Evolutionary conservation across 64 coral and sea anemone genomes (phyloP).

Genomic region (Platygyra sinensis): DNA sequence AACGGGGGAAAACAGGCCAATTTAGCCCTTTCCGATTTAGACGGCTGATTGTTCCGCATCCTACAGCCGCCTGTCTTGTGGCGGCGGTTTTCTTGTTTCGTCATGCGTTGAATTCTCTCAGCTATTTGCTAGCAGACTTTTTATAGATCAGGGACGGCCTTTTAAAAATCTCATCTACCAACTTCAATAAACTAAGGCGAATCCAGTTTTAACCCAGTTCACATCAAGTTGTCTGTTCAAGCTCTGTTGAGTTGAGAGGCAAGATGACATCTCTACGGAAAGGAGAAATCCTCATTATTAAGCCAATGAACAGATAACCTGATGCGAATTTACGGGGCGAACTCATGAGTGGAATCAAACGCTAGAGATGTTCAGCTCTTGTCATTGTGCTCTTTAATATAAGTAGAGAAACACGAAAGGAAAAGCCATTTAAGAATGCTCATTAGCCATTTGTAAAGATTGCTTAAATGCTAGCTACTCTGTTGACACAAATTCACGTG

Average conservation of each 20-base stretch:
- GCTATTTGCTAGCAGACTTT: background rate
- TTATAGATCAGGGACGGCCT: background rate
- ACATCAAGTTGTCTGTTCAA: conserved; percentile 28
- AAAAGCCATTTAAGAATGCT: conserved; percentile 40
- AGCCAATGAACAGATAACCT: background rate
- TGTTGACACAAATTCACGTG: conserved; percentile 48
- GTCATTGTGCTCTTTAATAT: background rate
- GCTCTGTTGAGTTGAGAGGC: background rate
- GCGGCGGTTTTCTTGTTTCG: background rate
- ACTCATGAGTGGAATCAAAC: background rate
- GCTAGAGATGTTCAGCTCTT: background rate
- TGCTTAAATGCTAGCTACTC: background rate
- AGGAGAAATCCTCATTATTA: conserved; percentile 29
- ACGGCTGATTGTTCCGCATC: conserved; percentile 17
- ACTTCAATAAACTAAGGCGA: background rate
- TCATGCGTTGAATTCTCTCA: conserved; percentile 20
- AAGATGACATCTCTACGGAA: background rate
- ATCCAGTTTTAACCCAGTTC: background rate
- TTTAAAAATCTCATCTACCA: background rate
- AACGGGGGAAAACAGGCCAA: background rate
- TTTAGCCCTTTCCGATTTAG: conserved; percentile 12
- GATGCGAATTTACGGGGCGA: conserved; percentile 2
- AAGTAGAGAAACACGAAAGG: background rate
- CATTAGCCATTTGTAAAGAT: conserved; percentile 39
- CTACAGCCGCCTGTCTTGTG: background rate